Evolutionary conservation across 2,797 vertebrate genomes (phyloP), one percentile per base, ranked within the genome.

Genomic region (Meriones psammophilus): DNA sequence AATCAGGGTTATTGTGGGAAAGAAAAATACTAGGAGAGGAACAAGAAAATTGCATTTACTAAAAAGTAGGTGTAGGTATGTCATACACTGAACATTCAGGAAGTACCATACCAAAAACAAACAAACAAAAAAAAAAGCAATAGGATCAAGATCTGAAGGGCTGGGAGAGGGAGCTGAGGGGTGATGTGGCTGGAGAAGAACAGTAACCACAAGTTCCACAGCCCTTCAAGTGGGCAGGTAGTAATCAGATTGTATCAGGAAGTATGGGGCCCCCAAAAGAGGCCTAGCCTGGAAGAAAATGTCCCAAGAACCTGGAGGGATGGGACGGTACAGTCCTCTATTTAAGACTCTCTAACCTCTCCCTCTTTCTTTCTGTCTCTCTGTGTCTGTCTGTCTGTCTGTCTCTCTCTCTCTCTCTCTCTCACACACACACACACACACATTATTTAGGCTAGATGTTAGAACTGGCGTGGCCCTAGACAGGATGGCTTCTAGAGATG

Each of bases 1-100:
- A 60, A 81, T 85, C 26, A 77, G 54, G 66, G 64, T 92, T 93
- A 36, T 64, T 42, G 74, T 85, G 33, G 74, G 42, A 94, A 90
- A 89, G 42, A 30, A 64, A 42, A 73, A 73, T 8, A 73, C 8
- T 39, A 79, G 8, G 83, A 92, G 42, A 88, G 20, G 30, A 62
- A 84, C 13, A 71, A 84, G 56, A 77, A 33, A 81, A 20, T 9
- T 17, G 58, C 71, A 12, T 42, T 85, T 86, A 30, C 86, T 83
- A 22, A 22, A 88, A 54, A 42, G 12, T 8, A 20, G 69, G 9
- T 64, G 26, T 64, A 22, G 58, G 46, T 80, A 9, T 60, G 26
- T 6, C 24, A 36, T 54, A 1, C 26, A 89, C 24, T 68, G 50
- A 10, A 58, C 50, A n/a, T 13, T 22, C 4, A 12, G n/a, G 26